Conservation (phyloP, 2,888 invertebrate species). For the Tuta absoluta region DNA sequence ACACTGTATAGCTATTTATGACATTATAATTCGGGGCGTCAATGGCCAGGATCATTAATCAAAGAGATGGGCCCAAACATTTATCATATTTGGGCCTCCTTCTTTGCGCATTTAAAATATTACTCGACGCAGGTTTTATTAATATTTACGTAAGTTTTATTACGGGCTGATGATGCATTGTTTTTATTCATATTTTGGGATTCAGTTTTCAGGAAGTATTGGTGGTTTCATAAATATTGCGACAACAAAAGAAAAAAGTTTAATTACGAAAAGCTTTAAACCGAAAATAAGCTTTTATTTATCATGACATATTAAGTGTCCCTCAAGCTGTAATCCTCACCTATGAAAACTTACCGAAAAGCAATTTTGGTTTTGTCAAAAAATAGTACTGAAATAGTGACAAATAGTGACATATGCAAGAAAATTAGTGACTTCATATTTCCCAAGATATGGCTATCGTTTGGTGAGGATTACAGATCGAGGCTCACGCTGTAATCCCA, state of each 20-base stretch:
- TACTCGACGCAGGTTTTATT: constrained; percentile 32
- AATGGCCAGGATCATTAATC: constrained; percentile 51
- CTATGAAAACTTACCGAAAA: too few species aligned
- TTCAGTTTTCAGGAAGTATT: not conserved
- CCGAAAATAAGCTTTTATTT: too few species aligned
- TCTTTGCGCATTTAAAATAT: constrained; percentile 53
- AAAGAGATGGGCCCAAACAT: constrained; percentile 42
- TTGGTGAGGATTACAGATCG: too few species aligned
- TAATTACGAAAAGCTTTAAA: too few species aligned
- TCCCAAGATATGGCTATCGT: too few species aligned
- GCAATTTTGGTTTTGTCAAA: too few species aligned
- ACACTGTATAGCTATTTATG: constrained; percentile 33
- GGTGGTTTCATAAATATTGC: not conserved
- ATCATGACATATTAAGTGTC: too few species aligned
- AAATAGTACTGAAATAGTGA: too few species aligned
- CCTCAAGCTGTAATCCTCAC: too few species aligned
- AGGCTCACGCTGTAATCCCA: too few species aligned
- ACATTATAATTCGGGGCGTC: constrained; percentile 45
- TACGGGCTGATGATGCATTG: constrained; percentile 12
- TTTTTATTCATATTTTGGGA: constrained; percentile 2
- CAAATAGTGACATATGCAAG: too few species aligned
- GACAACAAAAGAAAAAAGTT: not conserved
- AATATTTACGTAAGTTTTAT: constrained; percentile 16
- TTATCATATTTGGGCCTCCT: constrained; percentile 51
- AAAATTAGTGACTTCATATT: too few species aligned